Evolutionary conservation across 1,140 invertebrate species (phyloP).

Genomic region (Glossosoma conforme): DNA sequence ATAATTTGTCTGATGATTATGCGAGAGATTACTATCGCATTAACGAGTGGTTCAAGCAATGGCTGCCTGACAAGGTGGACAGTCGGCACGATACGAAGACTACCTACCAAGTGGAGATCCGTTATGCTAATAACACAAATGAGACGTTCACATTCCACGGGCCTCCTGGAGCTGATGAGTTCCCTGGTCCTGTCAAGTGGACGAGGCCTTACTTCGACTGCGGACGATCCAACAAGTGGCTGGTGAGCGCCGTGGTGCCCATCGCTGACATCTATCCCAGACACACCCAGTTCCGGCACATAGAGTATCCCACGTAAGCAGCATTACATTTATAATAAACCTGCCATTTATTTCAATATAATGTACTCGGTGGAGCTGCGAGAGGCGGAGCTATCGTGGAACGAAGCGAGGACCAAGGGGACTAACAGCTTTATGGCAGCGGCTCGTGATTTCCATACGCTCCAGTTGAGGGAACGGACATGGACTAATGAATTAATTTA

Average conservation of each 20-base stretch:
- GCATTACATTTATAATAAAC: too few relatives aligned
- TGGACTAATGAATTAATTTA: too few relatives aligned
- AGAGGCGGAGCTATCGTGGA: too few relatives aligned
- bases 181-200: slow-evolving; percentile 88
- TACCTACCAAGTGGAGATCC: slow-evolving; percentile 84
- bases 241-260: slow-evolving; percentile 87
- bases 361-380: too few relatives aligned
- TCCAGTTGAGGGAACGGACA: too few relatives aligned
- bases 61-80: slow-evolving; percentile 81
- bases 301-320: slow-evolving; percentile 92
- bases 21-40: slow-evolving; percentile 84
- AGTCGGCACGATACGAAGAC: slow-evolving; percentile 89
- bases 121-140: slow-evolving; percentile 93
- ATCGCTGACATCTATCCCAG: slow-evolving; percentile 93
- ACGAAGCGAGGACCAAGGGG: too few relatives aligned
- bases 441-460: too few relatives aligned
- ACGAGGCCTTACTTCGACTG: slow-evolving; percentile 96
- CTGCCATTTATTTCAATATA: too few relatives aligned
- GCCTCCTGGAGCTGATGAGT: slow-evolving; percentile 84
- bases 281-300: slow-evolving; percentile 90
- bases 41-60: slow-evolving; percentile 88
- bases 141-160: slow-evolving; percentile 93
- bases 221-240: slow-evolving; percentile 91
- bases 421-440: too few relatives aligned
- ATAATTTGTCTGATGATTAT: slow-evolving; percentile 79